Conservation (phyloP, 1,140 invertebrate species). For the Mycetomoellerius zeteki region DNA sequence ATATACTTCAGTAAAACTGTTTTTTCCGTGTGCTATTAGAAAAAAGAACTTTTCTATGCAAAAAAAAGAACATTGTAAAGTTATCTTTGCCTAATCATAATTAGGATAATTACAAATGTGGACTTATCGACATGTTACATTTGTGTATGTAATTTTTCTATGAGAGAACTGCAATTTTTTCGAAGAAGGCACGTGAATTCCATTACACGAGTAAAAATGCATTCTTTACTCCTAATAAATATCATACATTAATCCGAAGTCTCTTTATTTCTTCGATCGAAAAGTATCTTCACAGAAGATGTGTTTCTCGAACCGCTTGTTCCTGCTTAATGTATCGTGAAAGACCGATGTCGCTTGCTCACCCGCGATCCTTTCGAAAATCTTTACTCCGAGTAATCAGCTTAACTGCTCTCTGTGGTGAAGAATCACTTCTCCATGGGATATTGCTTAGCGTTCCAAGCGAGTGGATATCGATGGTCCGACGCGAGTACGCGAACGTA, state of each 20-base stretch:
- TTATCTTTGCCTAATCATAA: background rate
- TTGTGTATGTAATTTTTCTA: background rate
- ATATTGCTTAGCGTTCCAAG: constrained; percentile 58
- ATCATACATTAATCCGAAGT: constrained; percentile 11
- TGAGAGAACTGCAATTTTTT: background rate
- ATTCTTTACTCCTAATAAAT: constrained; percentile 6
- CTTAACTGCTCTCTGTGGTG: constrained; percentile 42
- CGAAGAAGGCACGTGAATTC: background rate
- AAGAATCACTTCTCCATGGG: constrained; percentile 15
- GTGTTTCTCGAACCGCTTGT: background rate
- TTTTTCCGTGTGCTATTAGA: no score
- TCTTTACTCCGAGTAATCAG: constrained; percentile 5
- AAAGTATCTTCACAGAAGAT: constrained; percentile 1
- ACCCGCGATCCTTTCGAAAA: constrained; percentile 31
- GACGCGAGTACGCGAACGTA: constrained; percentile 3
- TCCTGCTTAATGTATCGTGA: constrained; percentile 44
- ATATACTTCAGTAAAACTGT: no score
- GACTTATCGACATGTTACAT: background rate
- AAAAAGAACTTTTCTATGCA: no score
- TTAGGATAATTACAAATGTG: background rate
- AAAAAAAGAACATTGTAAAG: background rate
- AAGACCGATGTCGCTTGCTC: constrained; percentile 45
- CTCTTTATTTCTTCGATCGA: background rate
- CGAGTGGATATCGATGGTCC: constrained; percentile 56
- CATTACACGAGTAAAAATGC: background rate